A percentile compares a stretch with the other conserved stretches of the same genome.
Conservation (phyloP, 1,140 invertebrate species). For the Rhynchophorus ferrugineus region DNA sequence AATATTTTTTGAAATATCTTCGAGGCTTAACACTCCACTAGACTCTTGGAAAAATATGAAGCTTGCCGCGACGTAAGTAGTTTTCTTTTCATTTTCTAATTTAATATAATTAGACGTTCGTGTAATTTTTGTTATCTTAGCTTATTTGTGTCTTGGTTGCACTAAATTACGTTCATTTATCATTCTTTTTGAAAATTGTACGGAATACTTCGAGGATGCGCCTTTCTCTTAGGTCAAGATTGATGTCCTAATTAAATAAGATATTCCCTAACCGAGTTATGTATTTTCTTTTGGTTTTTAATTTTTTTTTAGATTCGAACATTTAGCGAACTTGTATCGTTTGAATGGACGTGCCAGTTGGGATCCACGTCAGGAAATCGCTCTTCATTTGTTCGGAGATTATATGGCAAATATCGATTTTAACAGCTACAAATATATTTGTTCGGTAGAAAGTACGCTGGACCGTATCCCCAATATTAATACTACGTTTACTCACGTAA, state of each 20-base stretch:
- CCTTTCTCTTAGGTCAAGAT: background rate
- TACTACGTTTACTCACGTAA: conserved; percentile 47
- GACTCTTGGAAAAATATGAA: conserved; percentile 63
- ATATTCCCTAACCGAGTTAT: background rate
- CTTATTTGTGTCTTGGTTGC: background rate
- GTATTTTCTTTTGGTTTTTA: background rate
- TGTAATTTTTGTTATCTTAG: conserved; percentile 1
- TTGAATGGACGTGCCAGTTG: conserved; percentile 45
- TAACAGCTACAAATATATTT: conserved; percentile 44
- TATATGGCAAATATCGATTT: conserved; percentile 36
- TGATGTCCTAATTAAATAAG: background rate
- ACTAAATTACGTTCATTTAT: conserved; percentile 35
- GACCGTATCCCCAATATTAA: conserved; percentile 49
- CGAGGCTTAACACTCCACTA: conserved; percentile 61
- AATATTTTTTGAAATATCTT: conserved; percentile 28
- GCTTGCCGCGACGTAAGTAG: conserved; percentile 51
- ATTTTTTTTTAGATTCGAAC: conserved; percentile 39
- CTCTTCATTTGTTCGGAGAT: conserved; percentile 46
- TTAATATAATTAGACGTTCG: background rate
- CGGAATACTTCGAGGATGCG: conserved; percentile 54
- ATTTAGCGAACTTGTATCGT: conserved; percentile 36
- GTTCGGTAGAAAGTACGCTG: conserved; percentile 50
- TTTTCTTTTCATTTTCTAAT: conserved; percentile 13
- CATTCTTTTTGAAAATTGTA: conserved; percentile 68
- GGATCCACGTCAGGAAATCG: conserved; percentile 50